Conservation (phyloP, 2,888 invertebrate genomes). For the Hyposoter didymator region DNA sequence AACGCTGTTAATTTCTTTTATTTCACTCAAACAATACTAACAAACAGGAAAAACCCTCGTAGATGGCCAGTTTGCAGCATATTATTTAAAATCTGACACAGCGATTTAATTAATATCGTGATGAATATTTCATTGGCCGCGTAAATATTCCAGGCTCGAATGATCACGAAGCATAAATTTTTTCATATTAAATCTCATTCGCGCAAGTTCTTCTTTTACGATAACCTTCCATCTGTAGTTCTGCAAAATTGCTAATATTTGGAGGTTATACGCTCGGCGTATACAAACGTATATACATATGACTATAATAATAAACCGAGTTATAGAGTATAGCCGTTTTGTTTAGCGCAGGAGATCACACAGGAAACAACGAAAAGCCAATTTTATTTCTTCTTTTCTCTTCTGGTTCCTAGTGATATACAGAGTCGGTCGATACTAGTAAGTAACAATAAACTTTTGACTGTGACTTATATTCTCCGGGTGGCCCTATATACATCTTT, state of each 20-base stretch:
- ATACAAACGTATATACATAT: not conserved
- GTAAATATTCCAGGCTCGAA: not conserved
- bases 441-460: conserved; percentile 21
- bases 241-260: not conserved
- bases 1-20: too few relatives aligned
- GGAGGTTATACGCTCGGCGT: conserved; percentile 10
- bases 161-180: not conserved
- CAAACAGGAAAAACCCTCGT: not conserved
- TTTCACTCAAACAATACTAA: too few relatives aligned
- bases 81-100: not conserved
- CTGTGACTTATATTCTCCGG: not conserved
- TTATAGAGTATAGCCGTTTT: conserved; percentile 1
- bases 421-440: not conserved
- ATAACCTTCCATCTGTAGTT: not conserved
- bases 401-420: conserved; percentile 7
- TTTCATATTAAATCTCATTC: not conserved
- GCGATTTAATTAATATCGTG: not conserved
- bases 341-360: conserved; percentile 4
- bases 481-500: conserved; percentile 22
- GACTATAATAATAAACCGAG: not conserved
- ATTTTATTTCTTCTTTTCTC: conserved; percentile 22
- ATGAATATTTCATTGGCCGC: not conserved
- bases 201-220: conserved; percentile 3
- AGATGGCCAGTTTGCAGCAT: not conserved
- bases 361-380: not conserved